Conservation (phyloP, 1,140 invertebrate genomes). For the Mercenaria mercenaria region DNA sequence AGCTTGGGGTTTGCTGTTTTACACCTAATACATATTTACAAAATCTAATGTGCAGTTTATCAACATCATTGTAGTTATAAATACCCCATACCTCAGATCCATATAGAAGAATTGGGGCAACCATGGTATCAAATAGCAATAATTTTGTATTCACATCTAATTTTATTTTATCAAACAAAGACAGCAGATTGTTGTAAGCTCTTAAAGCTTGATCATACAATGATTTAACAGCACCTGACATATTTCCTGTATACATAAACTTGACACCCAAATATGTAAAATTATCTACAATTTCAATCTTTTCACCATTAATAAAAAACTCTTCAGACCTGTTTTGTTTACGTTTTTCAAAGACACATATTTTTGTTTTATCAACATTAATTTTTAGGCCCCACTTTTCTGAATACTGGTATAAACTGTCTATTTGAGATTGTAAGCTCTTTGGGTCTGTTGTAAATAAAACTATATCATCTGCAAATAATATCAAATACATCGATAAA, state of each 20-base stretch:
- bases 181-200: constrained; percentile 37
- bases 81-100: constrained; percentile 52
- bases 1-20: constrained; percentile 15
- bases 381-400: constrained; percentile 27
- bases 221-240: neutral
- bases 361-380: constrained; percentile 31
- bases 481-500: neutral
- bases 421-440: constrained; percentile 1
- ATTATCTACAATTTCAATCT: neutral
- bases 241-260: constrained; percentile 34
- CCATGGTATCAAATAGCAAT: constrained; percentile 14
- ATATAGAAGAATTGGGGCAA: constrained; percentile 48
- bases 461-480: constrained; percentile 37
- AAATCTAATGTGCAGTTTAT: constrained; percentile 37
- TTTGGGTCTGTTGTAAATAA: constrained; percentile 25
- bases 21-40: constrained; percentile 37
- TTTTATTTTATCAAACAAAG: neutral
- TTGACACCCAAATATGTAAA: constrained; percentile 12
- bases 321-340: neutral
- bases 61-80: constrained; percentile 30
- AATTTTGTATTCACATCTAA: constrained; percentile 32
- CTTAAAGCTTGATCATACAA: neutral
- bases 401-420: constrained; percentile 3
- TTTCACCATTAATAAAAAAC: neutral
- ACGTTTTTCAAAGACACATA: constrained; percentile 40